Percentiles rank a stretch among this genome's conserved stretches.
phyloP scores from a whole-genome alignment of 2,113 vertebrate genomes.

The Tringa solitaria region DNA sequence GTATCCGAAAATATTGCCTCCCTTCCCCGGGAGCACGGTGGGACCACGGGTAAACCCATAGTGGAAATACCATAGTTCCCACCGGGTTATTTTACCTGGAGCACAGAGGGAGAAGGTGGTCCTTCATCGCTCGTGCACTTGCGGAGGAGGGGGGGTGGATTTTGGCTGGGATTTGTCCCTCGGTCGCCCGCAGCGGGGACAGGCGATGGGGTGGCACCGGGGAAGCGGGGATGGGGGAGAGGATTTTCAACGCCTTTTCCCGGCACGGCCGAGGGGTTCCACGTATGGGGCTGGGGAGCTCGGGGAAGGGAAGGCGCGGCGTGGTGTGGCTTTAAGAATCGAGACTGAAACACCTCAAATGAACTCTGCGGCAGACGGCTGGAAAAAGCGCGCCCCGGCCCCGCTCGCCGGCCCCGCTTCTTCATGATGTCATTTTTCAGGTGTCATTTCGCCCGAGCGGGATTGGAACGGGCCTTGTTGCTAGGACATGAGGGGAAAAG shows the following conservation, averaged over 20 bases:
- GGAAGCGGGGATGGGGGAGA: background rate
- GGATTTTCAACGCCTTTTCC: background rate
- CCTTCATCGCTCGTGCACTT: rapidly evolving
- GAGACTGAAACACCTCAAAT: slow-evolving; percentile 86
- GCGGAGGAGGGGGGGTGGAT: background rate
- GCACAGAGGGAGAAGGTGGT: background rate
- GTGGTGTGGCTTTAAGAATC: slow-evolving; percentile 85
- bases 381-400: slow-evolving; percentile 67
- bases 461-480: slow-evolving; percentile 86
- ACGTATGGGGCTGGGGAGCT: background rate
- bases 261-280: background rate
- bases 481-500: slow-evolving; percentile 87
- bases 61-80: background rate
- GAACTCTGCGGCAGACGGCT: slow-evolving; percentile 78
- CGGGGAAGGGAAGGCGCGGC: background rate
- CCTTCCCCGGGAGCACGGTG: background rate
- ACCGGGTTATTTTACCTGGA: background rate
- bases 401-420: slow-evolving; percentile 72
- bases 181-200: background rate
- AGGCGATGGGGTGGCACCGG: background rate
- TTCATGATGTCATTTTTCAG: slow-evolving; percentile 89
- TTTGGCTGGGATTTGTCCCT: background rate
- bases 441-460: slow-evolving; percentile 82
- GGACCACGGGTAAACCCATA: background rate
- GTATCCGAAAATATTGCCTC: background rate